These are phyloP conservation scores for Drosophila kanekoi DNA, from an alignment of 2,888 invertebrate genomes.

Conservation along the genomic window DNA sequence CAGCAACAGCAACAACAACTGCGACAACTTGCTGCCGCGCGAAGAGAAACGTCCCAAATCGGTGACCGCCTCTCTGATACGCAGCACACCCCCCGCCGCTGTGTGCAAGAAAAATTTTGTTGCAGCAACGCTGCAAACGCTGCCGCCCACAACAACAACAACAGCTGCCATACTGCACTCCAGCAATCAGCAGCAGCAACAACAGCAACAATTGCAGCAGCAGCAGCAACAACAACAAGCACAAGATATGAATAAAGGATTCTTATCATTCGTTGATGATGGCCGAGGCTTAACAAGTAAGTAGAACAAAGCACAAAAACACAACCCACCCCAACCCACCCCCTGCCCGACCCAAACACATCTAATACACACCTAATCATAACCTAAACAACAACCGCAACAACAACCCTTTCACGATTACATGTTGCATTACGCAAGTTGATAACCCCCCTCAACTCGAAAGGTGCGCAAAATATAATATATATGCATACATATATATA, in stretches of 20 bases:
- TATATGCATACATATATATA: not conserved
- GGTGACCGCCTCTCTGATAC: slow-evolving; percentile 84
- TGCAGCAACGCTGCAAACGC: slow-evolving; percentile 23
- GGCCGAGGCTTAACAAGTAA: slow-evolving; percentile 94
- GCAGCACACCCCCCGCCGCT: slow-evolving; percentile 54
- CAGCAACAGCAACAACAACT: slow-evolving; percentile 53
- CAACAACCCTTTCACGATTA: not conserved
- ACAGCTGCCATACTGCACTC: slow-evolving; percentile 43
- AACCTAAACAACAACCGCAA: not conserved
- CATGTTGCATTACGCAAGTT: slow-evolving; percentile 23
- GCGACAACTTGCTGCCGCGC: slow-evolving; percentile 44
- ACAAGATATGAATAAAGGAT: slow-evolving; percentile 97
- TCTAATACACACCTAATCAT: not conserved
- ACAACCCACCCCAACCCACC: not conserved
- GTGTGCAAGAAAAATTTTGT: slow-evolving; percentile 18
- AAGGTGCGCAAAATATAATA: slow-evolving; percentile 6
- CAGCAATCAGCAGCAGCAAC: slow-evolving; percentile 48
- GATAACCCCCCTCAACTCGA: slow-evolving; percentile 33
- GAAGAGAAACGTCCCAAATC: slow-evolving; percentile 83
- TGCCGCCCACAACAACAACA: slow-evolving; percentile 49
- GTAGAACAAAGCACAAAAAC: slow-evolving; percentile 84
- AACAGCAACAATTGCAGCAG: slow-evolving; percentile 51
- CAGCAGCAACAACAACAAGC: slow-evolving; percentile 86
- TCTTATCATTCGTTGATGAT: slow-evolving; percentile 94
- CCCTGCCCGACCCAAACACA: too few species aligned